Conservation (phyloP, 2,888 invertebrate species). For the Orgyia antiqua region DNA sequence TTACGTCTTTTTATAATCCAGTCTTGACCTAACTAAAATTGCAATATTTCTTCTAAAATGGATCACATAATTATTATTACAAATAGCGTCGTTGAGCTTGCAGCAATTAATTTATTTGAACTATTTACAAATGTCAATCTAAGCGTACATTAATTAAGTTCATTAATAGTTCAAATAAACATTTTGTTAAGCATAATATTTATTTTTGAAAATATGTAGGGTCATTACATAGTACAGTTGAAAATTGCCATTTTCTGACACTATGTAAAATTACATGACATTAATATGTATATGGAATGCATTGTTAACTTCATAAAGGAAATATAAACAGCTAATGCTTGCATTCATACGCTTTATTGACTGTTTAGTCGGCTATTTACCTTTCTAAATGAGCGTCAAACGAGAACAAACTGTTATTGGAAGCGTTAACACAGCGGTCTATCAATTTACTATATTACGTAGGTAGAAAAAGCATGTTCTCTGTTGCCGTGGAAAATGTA, state of each 20-base stretch:
- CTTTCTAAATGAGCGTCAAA: slow-evolving; percentile 61
- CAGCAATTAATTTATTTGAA: no score
- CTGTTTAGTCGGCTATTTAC: slow-evolving; percentile 53
- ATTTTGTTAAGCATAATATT: no score
- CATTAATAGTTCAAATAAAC: no score
- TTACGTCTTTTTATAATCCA: no score
- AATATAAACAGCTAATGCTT: slow-evolving; percentile 45
- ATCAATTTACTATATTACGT: slow-evolving; percentile 48
- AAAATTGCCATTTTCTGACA: slow-evolving; percentile 6
- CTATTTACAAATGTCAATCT: no score
- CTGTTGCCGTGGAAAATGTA: slow-evolving; percentile 25
- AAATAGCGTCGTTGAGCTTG: no score
- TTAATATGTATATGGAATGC: slow-evolving; percentile 27
- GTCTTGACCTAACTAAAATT: no score
- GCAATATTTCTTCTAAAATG: no score
- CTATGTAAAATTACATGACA: slow-evolving; percentile 16
- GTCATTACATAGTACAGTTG: no score
- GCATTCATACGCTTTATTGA: slow-evolving; percentile 51
- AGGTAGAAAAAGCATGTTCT: slow-evolving; percentile 30
- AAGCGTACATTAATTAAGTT: no score
- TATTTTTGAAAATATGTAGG: no score
- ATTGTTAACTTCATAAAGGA: slow-evolving; percentile 32
- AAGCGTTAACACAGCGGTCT: slow-evolving; percentile 49
- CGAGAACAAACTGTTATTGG: slow-evolving; percentile 61
- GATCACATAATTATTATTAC: no score